phyloP scores from a whole-genome alignment of 64 coral and sea anemone species.

The Platygyra sinensis region DNA sequence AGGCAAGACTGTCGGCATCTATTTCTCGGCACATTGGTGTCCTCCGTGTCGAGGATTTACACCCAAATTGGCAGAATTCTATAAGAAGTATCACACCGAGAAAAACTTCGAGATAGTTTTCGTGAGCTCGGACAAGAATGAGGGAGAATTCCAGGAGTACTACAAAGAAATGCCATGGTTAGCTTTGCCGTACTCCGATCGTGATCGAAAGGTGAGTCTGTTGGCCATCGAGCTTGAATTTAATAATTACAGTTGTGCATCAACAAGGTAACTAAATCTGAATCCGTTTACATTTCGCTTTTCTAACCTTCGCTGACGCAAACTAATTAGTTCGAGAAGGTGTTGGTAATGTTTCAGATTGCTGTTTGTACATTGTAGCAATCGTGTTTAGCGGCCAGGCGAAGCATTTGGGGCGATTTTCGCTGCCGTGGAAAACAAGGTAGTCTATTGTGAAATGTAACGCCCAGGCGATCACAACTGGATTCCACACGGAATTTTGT shows the following conservation, averaged over 20 bases:
- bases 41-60: conserved; percentile 95
- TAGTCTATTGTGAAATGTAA: no score
- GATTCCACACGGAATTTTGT: no score
- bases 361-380: no score
- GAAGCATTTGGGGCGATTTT: no score
- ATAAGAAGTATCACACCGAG: conserved; percentile 58
- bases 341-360: no score
- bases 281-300: background rate
- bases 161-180: conserved; percentile 93
- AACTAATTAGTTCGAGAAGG: background rate
- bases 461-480: no score
- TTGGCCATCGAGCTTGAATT: background rate
- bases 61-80: conserved; percentile 90
- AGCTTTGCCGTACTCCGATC: conserved; percentile 76
- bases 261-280: background rate
- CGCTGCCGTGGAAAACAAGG: no score
- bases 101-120: conserved; percentile 87
- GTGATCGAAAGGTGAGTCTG: conserved; percentile 73
- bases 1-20: conserved; percentile 83
- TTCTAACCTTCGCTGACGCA: background rate
- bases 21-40: conserved; percentile 97
- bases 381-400: no score
- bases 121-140: conserved; percentile 86
- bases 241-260: background rate
- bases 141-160: conserved; percentile 71